A percentile compares a stretch with the other conserved stretches of the same genome.
Evolutionary conservation across 2,797 vertebrate genomes (phyloP).

Genomic region (Morus bassanus): DNA sequence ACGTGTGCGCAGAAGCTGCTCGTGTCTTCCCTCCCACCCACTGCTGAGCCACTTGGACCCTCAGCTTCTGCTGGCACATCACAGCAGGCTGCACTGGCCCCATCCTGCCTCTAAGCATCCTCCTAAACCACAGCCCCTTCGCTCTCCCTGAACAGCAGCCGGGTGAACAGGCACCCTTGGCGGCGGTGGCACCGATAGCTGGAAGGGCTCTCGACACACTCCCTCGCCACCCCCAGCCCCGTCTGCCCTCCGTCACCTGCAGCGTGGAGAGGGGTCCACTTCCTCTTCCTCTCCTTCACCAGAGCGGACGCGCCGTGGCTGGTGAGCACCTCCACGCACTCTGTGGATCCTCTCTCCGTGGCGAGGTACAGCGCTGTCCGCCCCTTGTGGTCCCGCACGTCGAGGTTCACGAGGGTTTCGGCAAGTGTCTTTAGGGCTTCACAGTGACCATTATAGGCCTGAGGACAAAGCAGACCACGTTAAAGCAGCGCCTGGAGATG

Average conservation of each 20-base stretch:
- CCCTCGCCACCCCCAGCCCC: background rate
- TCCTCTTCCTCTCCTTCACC: conserved; percentile 88
- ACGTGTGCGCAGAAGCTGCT: background rate
- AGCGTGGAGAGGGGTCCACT: conserved; percentile 93
- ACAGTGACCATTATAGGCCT: conserved; percentile 97
- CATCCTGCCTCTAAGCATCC: background rate
- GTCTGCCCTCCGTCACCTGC: conserved; percentile 77
- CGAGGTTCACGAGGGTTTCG: conserved; percentile 92
- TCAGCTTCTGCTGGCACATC: background rate
- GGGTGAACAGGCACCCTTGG: fast-evolving
- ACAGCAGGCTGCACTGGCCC: background rate
- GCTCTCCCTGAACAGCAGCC: background rate
- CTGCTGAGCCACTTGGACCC: background rate
- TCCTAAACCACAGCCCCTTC: background rate
- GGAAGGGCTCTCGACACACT: background rate
- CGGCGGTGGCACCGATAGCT: fast-evolving
- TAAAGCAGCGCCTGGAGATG: too few species aligned
- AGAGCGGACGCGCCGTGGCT: conserved; percentile 90
- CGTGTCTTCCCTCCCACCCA: background rate
- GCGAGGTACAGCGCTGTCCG: conserved; percentile 95
- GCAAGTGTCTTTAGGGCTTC: conserved; percentile 93
- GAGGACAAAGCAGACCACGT: background rate
- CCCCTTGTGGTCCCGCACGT: conserved; percentile 90
- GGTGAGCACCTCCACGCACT: conserved; percentile 93
- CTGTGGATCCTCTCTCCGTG: conserved; percentile 86